Evolutionary conservation across 2,113 vertebrate genomes (phyloP).

Genomic region (Cephalopholis sonnerati): DNA sequence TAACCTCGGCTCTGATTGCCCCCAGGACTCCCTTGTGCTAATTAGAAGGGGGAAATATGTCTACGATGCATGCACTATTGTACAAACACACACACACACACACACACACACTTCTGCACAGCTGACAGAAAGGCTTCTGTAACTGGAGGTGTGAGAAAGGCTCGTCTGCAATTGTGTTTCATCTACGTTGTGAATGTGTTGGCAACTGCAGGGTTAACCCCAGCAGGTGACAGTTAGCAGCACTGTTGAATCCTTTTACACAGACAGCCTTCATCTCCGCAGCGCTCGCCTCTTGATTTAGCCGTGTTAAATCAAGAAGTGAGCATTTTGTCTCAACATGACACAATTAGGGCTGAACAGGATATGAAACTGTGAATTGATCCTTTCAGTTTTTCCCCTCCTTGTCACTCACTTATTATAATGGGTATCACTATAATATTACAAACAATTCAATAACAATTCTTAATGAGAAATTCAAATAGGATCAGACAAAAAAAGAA

Average conservation of each 20-base stretch:
- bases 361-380: conserved; percentile 54
- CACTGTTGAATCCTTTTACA: conserved; percentile 69
- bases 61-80: conserved; percentile 69
- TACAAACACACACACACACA: conserved; percentile 67
- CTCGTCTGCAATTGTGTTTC: conserved; percentile 76
- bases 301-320: conserved; percentile 51
- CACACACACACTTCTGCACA: conserved; percentile 52
- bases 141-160: conserved; percentile 78
- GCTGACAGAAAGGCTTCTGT: conserved; percentile 77
- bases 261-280: conserved; percentile 66
- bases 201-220: conserved; percentile 74
- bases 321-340: conserved; percentile 56
- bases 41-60: conserved; percentile 84
- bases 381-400: conserved; percentile 7
- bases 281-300: conserved; percentile 65
- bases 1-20: conserved; percentile 85
- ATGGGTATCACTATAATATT: not conserved
- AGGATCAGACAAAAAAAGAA: conserved; percentile 6
- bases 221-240: conserved; percentile 81
- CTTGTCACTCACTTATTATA: conserved; percentile 28
- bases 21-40: conserved; percentile 82
- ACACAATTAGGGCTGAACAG: conserved; percentile 58
- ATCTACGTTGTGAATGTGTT: conserved; percentile 69
- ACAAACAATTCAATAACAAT: conserved; percentile 1
- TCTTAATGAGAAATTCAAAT: conserved; percentile 1